Evolutionary conservation across 2,113 vertebrate genomes (phyloP).

Genomic region (Falcunculus frontatus): DNA sequence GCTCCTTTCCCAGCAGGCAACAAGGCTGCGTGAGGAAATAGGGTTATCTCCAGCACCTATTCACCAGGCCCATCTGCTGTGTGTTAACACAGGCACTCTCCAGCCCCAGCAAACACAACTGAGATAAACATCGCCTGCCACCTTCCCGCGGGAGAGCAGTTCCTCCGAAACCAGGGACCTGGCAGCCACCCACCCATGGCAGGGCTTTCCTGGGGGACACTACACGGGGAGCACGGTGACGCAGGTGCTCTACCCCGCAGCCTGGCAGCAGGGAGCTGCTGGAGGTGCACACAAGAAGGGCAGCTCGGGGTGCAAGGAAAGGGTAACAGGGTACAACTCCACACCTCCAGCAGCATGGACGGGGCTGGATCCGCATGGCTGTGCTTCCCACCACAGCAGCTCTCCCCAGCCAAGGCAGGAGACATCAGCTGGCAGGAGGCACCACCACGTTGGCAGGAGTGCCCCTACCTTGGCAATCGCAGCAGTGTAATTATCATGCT

Average conservation of each 20-base stretch:
- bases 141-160: neutral
- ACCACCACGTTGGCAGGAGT: neutral
- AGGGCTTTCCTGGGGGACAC: neutral
- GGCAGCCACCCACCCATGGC: neutral
- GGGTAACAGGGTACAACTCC: neutral
- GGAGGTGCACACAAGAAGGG: neutral
- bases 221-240: fast-evolving
- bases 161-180: neutral
- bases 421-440: neutral
- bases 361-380: neutral
- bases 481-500: neutral
- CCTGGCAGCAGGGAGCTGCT: neutral
- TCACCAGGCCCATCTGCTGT: neutral
- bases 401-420: neutral
- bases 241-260: fast-evolving
- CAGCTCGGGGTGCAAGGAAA: neutral
- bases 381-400: neutral
- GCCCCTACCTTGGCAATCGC: neutral
- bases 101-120: neutral
- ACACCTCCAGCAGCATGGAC: neutral
- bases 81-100: neutral
- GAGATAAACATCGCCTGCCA: neutral
- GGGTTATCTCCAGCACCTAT: neutral
- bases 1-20: neutral
- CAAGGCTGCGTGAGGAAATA: neutral